A percentile compares a stretch with the other conserved stretches of the same genome.
Evolutionary conservation across 2,888 invertebrate species (phyloP).

Genomic region (Epiblema foenella): DNA sequence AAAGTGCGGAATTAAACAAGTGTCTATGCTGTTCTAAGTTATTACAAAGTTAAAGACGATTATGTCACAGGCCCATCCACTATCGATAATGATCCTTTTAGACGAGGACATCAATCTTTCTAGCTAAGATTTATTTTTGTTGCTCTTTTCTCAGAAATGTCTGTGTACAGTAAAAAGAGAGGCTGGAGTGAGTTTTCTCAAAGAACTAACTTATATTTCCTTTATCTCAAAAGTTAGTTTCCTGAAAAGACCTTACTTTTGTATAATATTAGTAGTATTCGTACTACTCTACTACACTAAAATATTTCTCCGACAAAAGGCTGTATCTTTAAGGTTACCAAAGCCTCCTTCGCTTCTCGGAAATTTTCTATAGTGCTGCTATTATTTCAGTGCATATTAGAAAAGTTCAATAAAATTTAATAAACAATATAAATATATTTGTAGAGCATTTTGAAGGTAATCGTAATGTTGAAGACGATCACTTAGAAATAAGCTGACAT

Average conservation of each 20-base stretch:
- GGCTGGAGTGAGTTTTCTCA: not conserved
- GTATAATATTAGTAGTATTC: not conserved
- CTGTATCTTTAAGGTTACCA: too few species aligned
- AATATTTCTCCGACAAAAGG: not conserved
- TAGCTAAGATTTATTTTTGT: constrained; percentile 27
- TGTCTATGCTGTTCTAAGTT: constrained; percentile 22
- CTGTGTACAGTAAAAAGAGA: constrained; percentile 2
- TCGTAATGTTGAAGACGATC: too few species aligned
- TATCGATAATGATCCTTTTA: constrained; percentile 62
- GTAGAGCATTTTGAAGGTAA: too few species aligned
- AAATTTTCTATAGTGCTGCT: too few species aligned
- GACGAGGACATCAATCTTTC: constrained; percentile 64
- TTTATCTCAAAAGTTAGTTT: not conserved
- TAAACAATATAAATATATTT: too few species aligned
- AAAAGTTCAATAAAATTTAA: too few species aligned
- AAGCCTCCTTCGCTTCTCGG: too few species aligned
- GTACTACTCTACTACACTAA: not conserved
- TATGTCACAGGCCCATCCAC: constrained; percentile 37
- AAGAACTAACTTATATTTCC: not conserved
- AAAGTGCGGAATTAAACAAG: not conserved
- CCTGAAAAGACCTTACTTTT: not conserved
- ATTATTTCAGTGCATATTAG: too few species aligned
- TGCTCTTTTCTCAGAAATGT: constrained; percentile 23
- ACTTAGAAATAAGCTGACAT: too few species aligned
- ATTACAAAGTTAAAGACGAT: constrained; percentile 27